Evolutionary conservation across 2,113 vertebrate species (phyloP).

Genomic region (Mastomys natalensis): DNA sequence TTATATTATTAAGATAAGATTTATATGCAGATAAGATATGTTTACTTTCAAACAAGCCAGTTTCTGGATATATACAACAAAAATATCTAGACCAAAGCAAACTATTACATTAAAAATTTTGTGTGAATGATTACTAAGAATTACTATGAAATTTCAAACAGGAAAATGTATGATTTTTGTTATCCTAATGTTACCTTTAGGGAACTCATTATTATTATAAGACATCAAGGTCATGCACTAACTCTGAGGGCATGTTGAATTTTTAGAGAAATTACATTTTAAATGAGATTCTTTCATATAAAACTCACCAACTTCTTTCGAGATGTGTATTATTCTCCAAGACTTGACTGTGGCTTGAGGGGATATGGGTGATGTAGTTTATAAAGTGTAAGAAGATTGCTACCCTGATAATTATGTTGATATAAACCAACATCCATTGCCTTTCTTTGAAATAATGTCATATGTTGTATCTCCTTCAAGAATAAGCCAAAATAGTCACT

Average conservation of each 20-base stretch:
- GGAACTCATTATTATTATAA: conserved; percentile 54
- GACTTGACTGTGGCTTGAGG: conserved; percentile 21
- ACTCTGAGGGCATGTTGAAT: neutral
- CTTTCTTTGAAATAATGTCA: conserved; percentile 23
- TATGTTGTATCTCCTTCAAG: neutral
- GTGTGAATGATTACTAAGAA: neutral
- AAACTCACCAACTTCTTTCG: conserved; percentile 46
- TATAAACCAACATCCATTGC: conserved; percentile 3
- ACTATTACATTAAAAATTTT: neutral
- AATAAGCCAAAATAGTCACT: conserved; percentile 19
- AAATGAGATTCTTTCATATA: conserved; percentile 57
- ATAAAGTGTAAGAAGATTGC: conserved; percentile 17
- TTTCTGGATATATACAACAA: conserved; percentile 55
- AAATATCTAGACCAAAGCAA: neutral
- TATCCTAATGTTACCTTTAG: conserved; percentile 50
- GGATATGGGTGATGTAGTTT: conserved; percentile 11
- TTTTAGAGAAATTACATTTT: conserved; percentile 42
- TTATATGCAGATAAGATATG: conserved; percentile 35
- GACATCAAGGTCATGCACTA: conserved; percentile 51
- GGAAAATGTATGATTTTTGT: conserved; percentile 53
- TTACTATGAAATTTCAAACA: conserved; percentile 46
- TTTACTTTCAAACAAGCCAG: neutral
- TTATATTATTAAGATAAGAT: conserved; percentile 45
- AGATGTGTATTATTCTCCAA: conserved; percentile 24
- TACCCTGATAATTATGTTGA: conserved; percentile 59